Evolutionary conservation across 1,140 invertebrate genomes (phyloP).

Genomic region (Drosophila navojoa): DNA sequence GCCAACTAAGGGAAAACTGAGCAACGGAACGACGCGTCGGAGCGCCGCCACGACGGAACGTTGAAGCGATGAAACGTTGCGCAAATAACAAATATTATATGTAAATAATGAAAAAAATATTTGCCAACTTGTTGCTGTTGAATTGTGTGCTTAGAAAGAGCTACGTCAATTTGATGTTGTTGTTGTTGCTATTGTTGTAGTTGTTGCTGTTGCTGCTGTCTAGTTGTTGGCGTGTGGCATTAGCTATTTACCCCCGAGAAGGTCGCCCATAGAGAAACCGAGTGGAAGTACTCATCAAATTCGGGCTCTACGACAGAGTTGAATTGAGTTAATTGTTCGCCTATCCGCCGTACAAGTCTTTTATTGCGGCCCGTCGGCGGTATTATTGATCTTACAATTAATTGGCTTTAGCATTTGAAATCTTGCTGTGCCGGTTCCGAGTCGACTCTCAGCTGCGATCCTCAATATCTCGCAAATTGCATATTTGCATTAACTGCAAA

Average conservation of each 20-base stretch:
- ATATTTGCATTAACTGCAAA: slow-evolving; percentile 18
- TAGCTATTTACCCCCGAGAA: slow-evolving; percentile 25
- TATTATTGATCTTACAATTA: slow-evolving; percentile 33
- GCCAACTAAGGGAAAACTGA: slow-evolving; percentile 59
- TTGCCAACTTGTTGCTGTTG: slow-evolving; percentile 17
- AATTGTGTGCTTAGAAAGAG: slow-evolving; percentile 42
- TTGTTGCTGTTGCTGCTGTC: slow-evolving; percentile 8
- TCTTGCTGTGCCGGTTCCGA: slow-evolving; percentile 25
- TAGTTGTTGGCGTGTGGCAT: slow-evolving; percentile 34
- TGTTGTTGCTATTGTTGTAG: slow-evolving; percentile 3
- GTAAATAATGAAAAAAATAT: slow-evolving; percentile 39
- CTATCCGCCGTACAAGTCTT: slow-evolving; percentile 20
- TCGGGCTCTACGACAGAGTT: slow-evolving; percentile 3
- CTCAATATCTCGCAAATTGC: not conserved
- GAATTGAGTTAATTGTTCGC: slow-evolving; percentile 24
- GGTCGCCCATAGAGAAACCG: slow-evolving; percentile 13
- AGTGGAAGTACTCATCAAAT: slow-evolving; percentile 11
- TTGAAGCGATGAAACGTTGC: slow-evolving; percentile 14
- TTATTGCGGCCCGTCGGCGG: slow-evolving; percentile 22
- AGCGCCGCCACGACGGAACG: not conserved
- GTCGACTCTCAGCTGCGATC: not conserved
- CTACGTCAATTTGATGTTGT: slow-evolving; percentile 38
- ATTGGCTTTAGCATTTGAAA: slow-evolving; percentile 27
- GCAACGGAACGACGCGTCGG: slow-evolving; percentile 7
- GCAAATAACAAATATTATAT: slow-evolving; percentile 34